Evolutionary conservation across 2,113 vertebrate species (phyloP).

Genomic region (Corythoichthys intestinalis): DNA sequence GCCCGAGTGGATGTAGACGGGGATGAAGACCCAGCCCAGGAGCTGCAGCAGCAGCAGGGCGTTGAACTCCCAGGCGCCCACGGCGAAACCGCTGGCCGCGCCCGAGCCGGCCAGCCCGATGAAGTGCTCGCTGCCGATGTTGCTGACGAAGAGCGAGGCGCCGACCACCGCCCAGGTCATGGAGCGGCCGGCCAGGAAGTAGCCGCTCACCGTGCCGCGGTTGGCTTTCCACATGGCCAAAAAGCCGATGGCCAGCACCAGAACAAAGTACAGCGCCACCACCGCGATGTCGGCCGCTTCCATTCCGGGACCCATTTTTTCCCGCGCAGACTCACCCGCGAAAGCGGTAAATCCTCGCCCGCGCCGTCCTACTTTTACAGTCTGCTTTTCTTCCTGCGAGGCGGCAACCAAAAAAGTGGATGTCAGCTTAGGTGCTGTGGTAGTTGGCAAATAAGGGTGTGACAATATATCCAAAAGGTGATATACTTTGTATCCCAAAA

Average conservation of each 20-base stretch:
- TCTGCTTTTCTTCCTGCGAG: too few relatives aligned
- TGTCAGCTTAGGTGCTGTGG: too few relatives aligned
- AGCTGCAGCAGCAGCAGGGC: slow-evolving; percentile 95
- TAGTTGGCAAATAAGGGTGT: too few relatives aligned
- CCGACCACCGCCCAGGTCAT: slow-evolving; percentile 95
- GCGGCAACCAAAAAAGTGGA: too few relatives aligned
- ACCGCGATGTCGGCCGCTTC: slow-evolving; percentile 91
- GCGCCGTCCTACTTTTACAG: too few relatives aligned
- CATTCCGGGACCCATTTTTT: slow-evolving; percentile 83
- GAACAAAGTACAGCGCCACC: slow-evolving; percentile 92
- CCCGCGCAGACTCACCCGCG: too few relatives aligned
- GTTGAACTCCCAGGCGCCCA: slow-evolving; percentile 98
- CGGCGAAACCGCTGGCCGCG: slow-evolving; percentile 95
- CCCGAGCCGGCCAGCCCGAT: slow-evolving; percentile 97
- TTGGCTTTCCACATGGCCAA: slow-evolving; percentile 97
- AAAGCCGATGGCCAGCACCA: slow-evolving; percentile 91
- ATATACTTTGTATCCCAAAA: too few relatives aligned
- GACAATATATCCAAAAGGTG: too few relatives aligned
- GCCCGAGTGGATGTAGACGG: slow-evolving; percentile 93
- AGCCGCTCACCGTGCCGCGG: slow-evolving; percentile 92
- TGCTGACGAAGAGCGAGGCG: slow-evolving; percentile 97
- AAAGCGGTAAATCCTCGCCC: too few relatives aligned
- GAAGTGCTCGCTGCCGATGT: slow-evolving; percentile 99
- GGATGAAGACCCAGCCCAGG: slow-evolving; percentile 96
- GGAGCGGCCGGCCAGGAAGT: slow-evolving; percentile 96